A percentile compares a stretch with the other conserved stretches of the same genome.
These are phyloP conservation scores for Rhodeus uyekii DNA, from an alignment of 2,797 vertebrate genomes.

Conservation along the genomic window DNA sequence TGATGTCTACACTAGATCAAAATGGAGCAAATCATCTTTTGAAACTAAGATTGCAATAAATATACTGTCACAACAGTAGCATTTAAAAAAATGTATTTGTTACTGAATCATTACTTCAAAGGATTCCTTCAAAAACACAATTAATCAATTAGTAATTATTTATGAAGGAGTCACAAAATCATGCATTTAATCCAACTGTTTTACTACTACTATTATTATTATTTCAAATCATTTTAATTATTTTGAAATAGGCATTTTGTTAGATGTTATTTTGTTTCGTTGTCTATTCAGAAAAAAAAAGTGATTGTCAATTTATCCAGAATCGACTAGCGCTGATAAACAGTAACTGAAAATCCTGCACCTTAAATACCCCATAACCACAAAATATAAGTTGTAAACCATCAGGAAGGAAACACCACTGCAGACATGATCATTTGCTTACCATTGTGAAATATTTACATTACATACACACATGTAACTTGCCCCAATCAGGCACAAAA, in stretches of 20 bases:
- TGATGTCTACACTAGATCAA: not conserved
- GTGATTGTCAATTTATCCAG: too few relatives aligned
- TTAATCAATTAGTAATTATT: too few relatives aligned
- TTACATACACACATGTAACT: not conserved
- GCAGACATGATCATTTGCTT: not conserved
- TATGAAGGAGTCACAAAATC: too few relatives aligned
- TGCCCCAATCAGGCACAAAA: not conserved
- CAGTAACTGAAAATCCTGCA: not conserved
- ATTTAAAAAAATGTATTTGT: not conserved
- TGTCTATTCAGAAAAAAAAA: not conserved
- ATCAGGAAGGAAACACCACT: too few relatives aligned
- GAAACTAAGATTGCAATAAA: not conserved
- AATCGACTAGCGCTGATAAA: not conserved
- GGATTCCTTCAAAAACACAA: too few relatives aligned
- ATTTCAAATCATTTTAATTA: too few relatives aligned
- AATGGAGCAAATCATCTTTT: not conserved
- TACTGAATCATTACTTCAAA: not conserved
- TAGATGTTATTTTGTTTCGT: too few relatives aligned
- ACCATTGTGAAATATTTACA: not conserved
- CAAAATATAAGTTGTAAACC: not conserved
- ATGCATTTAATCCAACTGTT: too few relatives aligned
- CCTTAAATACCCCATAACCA: not conserved
- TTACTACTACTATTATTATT: rapidly evolving
- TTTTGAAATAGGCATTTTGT: too few relatives aligned
- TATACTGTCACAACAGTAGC: not conserved